Conservation (phyloP, 2,113 vertebrate species). For the Cnemophilus loriae region DNA sequence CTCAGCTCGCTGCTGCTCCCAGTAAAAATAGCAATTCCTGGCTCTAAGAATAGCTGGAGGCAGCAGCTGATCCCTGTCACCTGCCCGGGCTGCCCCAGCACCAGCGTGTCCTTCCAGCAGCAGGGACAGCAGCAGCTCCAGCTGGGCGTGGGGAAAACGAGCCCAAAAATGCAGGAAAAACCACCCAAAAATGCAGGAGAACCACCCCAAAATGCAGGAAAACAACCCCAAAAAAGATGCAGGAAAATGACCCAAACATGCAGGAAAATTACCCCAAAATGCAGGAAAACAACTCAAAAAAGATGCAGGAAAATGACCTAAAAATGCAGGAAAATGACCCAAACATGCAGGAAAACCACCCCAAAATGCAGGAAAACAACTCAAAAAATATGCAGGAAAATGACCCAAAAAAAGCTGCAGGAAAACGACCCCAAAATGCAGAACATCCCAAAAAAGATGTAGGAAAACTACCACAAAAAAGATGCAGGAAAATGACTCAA, state of each 20-base stretch:
- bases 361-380: neutral
- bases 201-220: neutral
- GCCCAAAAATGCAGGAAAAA: neutral
- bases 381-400: neutral
- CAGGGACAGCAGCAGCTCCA: neutral
- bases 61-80: neutral
- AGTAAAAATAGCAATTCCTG: neutral
- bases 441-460: too few species aligned
- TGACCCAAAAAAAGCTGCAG: neutral
- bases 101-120: neutral
- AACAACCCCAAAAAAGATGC: neutral
- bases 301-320: neutral
- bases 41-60: neutral
- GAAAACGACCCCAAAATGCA: neutral
- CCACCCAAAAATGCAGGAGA: neutral
- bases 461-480: too few species aligned
- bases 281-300: neutral
- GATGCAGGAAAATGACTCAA: neutral
- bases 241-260: neutral
- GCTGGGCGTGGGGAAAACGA: neutral
- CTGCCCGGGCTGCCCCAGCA: neutral
- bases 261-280: neutral
- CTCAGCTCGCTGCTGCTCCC: rapidly evolving
- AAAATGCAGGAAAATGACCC: too few species aligned
- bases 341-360: too few species aligned